A percentile compares a stretch with the other conserved stretches of the same genome.
Conservation (phyloP, 2,888 invertebrate genomes). For the Aricia artaxerxes region DNA sequence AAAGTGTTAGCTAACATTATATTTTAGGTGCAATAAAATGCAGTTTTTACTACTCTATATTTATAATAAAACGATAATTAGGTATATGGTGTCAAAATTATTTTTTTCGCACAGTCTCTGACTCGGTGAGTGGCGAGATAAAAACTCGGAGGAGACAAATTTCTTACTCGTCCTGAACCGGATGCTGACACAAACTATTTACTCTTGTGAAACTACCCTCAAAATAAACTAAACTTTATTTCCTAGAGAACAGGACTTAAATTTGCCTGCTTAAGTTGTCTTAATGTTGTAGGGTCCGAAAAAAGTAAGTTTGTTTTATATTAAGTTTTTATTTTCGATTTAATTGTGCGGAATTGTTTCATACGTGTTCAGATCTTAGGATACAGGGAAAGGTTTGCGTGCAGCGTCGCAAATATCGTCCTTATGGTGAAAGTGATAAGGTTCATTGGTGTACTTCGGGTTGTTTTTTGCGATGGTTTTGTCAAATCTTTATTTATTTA, state of each 20-base stretch:
- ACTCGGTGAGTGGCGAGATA: slow-evolving; percentile 50
- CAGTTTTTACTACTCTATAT: not conserved
- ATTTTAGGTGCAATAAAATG: slow-evolving; percentile 5
- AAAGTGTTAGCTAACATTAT: not conserved
- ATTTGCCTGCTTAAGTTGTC: slow-evolving; percentile 31
- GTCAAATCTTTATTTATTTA: slow-evolving; percentile 48
- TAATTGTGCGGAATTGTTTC: slow-evolving; percentile 74
- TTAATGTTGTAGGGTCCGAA: slow-evolving; percentile 10
- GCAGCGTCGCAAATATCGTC: slow-evolving; percentile 16
- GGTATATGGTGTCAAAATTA: slow-evolving; percentile 60
- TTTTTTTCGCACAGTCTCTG: slow-evolving; percentile 58
- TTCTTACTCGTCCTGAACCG: slow-evolving; percentile 70
- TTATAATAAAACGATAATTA: not conserved
- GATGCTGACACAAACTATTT: slow-evolving; percentile 45
- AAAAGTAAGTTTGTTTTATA: slow-evolving; percentile 41
- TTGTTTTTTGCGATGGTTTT: slow-evolving; percentile 32
- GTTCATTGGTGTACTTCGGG: not conserved
- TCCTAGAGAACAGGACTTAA: not conserved
- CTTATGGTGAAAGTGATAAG: slow-evolving; percentile 34
- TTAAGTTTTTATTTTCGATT: slow-evolving; percentile 65
- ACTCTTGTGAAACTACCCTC: slow-evolving; percentile 30
- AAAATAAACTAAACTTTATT: slow-evolving; percentile 14
- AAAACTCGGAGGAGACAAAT: slow-evolving; percentile 64
- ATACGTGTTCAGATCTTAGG: slow-evolving; percentile 60
- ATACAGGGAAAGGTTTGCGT: slow-evolving; percentile 45